Evolutionary conservation across 2,888 invertebrate species (phyloP).

Genomic region (Volucella zonaria): DNA sequence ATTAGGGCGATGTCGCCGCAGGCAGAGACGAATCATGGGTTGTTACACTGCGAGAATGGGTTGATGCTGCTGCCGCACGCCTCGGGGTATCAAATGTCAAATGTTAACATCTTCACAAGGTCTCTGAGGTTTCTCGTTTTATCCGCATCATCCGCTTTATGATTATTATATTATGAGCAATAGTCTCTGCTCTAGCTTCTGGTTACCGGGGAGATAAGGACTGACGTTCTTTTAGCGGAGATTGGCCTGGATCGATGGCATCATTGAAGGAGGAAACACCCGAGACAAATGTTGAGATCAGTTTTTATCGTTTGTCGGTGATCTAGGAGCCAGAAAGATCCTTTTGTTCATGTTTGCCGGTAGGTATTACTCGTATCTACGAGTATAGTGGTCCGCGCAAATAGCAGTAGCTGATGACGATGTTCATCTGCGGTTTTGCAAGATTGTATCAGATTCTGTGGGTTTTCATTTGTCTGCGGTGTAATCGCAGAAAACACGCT

Average conservation of each 20-base stretch:
- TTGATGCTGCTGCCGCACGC: conserved; percentile 53
- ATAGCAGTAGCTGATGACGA: conserved; percentile 40
- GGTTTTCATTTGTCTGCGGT: conserved; percentile 61
- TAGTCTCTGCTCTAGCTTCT: conserved; percentile 58
- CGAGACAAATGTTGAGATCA: conserved; percentile 69
- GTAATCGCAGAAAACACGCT: conserved; percentile 45
- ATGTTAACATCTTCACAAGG: conserved; percentile 67
- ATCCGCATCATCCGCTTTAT: conserved; percentile 66
- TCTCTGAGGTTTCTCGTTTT: conserved; percentile 51
- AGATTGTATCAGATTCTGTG: conserved; percentile 69
- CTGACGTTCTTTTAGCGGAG: conserved; percentile 24
- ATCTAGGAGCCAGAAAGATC: conserved; percentile 66
- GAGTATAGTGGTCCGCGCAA: conserved; percentile 57
- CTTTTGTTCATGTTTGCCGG: conserved; percentile 59
- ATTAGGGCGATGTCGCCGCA: conserved; percentile 45
- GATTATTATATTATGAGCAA: conserved; percentile 58
- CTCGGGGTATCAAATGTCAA: conserved; percentile 71
- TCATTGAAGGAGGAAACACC: conserved; percentile 48
- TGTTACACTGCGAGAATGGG: conserved; percentile 43
- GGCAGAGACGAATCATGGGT: conserved; percentile 7
- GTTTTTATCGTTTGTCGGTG: conserved; percentile 67
- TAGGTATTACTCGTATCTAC: conserved; percentile 26
- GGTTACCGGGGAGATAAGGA: conserved; percentile 29
- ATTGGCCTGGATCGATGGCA: conserved; percentile 69
- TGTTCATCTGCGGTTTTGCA: conserved; percentile 72